Base-by-base conservation (phyloP, 2,113 vertebrate species). In the Brevimyrus niger region DNA sequence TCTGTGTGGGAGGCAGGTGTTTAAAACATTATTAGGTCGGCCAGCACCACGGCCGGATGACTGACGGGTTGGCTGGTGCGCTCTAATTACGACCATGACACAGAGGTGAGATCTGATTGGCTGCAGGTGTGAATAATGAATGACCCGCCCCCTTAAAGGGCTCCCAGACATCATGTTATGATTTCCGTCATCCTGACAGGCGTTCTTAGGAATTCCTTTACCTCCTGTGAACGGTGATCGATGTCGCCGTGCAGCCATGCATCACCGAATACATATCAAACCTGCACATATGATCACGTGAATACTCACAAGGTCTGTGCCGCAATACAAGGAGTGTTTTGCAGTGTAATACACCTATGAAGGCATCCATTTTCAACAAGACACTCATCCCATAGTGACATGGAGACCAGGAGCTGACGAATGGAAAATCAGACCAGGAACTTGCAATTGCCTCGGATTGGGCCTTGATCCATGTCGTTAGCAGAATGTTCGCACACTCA, bases 11-110 rank as follows among this genome's bases (percentile, higher is more conserved):
- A 23, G 61, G 61, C 87, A 73, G 87, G 87, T 88, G 87, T 48
- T 88, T 88, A 69, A 88, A 73, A 48, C 61, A 31, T 88, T 73
- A 88, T 69, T 88, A 73, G 87, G 87, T 19, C 87, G 65, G 87
- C 55, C 61, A 42, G 15, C 42, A 19, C 58, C 44, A 27, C 8
- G 17, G 4, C 13, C 2, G 61, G 8, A 47, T 88, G 87, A 88
- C 61, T 88, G 61, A 88, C 87, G 44, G 87, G 61, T 31, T 61
- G 51, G 87, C 58, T 17, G 11, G 4, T 44, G 21, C 11, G 7
- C 61, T 73, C 58, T 88, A 88, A 88, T 88, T 88, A 88, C 58
- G n/a, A 48, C 23, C 23, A 1, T 88, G 19, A 69, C 87, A 47
- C 21, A 31, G 87, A 73, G 87, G 87, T 69, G 55, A 73, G 58